Conservation (phyloP, 2,113 vertebrate species). For the Eudyptes chrysolophus region DNA sequence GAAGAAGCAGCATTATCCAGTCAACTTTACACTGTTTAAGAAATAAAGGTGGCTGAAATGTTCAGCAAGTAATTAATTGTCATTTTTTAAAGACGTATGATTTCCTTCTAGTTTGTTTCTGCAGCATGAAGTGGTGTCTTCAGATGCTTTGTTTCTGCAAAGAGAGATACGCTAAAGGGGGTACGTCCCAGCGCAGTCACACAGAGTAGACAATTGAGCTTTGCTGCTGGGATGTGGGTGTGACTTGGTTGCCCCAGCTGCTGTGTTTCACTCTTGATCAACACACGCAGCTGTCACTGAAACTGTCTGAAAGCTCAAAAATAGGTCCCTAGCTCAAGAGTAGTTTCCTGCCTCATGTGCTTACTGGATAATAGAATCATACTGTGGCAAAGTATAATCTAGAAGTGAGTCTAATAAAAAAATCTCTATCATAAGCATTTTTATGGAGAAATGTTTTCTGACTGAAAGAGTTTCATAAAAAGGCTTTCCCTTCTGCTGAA, state of each 20-base stretch:
- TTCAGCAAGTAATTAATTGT: background rate
- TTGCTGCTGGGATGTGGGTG: background rate
- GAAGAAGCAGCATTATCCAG: background rate
- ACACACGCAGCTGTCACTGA: background rate
- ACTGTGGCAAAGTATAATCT: background rate
- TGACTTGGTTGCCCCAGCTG: background rate
- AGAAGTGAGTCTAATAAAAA: background rate
- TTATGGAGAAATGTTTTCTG: background rate
- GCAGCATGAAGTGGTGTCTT: too few species aligned
- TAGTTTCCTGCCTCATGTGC: rapidly evolving
- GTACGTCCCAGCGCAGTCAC: rapidly evolving
- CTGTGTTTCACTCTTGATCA: background rate
- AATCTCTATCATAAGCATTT: rapidly evolving
- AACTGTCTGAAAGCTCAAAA: background rate
- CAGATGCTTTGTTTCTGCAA: too few species aligned
- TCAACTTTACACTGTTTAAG: too few species aligned
- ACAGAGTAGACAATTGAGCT: background rate
- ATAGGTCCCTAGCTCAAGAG: background rate
- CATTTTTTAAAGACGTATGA: background rate
- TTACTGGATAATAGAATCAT: background rate
- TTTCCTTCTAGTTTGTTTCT: background rate
- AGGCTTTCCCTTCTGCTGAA: background rate
- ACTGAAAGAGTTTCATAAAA: background rate
- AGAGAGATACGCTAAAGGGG: background rate
- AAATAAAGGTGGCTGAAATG: background rate